These are phyloP conservation scores for Hypsopygia costalis DNA, from an alignment of 2,888 invertebrate species.

Conservation along the genomic window DNA sequence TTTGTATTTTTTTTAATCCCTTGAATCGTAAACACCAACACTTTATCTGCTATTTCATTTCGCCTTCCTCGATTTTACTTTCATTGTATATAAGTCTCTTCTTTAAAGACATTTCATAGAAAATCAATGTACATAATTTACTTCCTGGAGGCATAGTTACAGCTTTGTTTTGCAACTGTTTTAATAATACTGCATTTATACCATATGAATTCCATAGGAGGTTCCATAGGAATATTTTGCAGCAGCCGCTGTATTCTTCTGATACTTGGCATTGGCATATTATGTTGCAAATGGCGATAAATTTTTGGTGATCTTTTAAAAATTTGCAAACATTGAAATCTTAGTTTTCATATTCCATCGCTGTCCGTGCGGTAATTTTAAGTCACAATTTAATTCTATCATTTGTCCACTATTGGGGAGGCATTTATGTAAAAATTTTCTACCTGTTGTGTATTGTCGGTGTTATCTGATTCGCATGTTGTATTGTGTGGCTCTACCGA, in stretches of 20 bases:
- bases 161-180: constrained; percentile 1
- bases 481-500: too few species aligned
- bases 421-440: too few species aligned
- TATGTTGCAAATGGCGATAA: constrained; percentile 8
- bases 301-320: constrained; percentile 14
- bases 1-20: constrained; percentile 10
- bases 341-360: constrained; percentile 3
- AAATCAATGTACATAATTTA: constrained; percentile 4
- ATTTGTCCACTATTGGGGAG: too few species aligned
- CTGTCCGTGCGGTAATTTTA: neutral
- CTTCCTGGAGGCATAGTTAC: neutral
- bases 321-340: constrained; percentile 1
- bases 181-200: neutral
- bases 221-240: constrained; percentile 1
- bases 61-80: neutral
- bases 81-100: constrained; percentile 10
- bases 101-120: constrained; percentile 17
- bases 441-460: too few species aligned
- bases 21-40: constrained; percentile 11
- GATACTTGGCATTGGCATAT: constrained; percentile 10
- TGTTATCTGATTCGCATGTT: too few species aligned
- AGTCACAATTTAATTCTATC: too few species aligned
- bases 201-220: too few species aligned
- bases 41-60: constrained; percentile 6
- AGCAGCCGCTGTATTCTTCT: constrained; percentile 9